These are phyloP conservation scores for Eupithecia exiguata DNA, from an alignment of 2,888 invertebrate species.

Conservation along the genomic window DNA sequence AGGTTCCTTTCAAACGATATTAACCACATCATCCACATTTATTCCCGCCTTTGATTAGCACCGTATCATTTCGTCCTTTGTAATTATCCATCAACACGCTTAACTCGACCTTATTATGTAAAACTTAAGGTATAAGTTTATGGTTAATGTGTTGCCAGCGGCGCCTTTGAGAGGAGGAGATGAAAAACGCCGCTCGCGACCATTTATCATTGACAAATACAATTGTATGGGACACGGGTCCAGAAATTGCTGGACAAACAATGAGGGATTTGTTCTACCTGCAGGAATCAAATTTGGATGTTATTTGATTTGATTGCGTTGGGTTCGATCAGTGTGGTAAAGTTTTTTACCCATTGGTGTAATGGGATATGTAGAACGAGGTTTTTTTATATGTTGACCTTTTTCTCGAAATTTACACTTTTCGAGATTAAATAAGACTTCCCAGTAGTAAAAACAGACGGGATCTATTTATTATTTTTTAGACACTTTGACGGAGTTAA, in stretches of 20 bases:
- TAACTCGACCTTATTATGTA: slow-evolving; percentile 51
- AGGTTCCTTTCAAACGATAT: slow-evolving; percentile 81
- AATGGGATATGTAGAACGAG: background rate
- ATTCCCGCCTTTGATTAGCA: slow-evolving; percentile 82
- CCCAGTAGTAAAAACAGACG: background rate
- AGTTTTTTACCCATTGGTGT: slow-evolving; percentile 2
- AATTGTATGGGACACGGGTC: slow-evolving; percentile 80
- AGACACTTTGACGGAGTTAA: background rate
- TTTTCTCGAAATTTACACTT: background rate
- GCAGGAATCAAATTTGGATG: slow-evolving; percentile 40
- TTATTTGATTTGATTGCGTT: slow-evolving; percentile 36
- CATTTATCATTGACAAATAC: slow-evolving; percentile 84
- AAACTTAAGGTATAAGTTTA: slow-evolving; percentile 50
- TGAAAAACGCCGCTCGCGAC: slow-evolving; percentile 80
- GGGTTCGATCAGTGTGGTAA: slow-evolving; percentile 12
- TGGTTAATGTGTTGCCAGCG: slow-evolving; percentile 53
- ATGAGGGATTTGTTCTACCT: slow-evolving; percentile 55
- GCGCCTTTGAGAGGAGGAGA: slow-evolving; percentile 78
- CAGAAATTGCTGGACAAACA: slow-evolving; percentile 81
- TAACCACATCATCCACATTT: slow-evolving; percentile 82
- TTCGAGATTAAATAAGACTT: background rate
- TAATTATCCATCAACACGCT: slow-evolving; percentile 69
- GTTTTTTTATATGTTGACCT: background rate
- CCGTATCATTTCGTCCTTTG: slow-evolving; percentile 83
- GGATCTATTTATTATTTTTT: background rate